Evolutionary conservation across 1,140 invertebrate species (phyloP).

Genomic region (Uloborus diversus): DNA sequence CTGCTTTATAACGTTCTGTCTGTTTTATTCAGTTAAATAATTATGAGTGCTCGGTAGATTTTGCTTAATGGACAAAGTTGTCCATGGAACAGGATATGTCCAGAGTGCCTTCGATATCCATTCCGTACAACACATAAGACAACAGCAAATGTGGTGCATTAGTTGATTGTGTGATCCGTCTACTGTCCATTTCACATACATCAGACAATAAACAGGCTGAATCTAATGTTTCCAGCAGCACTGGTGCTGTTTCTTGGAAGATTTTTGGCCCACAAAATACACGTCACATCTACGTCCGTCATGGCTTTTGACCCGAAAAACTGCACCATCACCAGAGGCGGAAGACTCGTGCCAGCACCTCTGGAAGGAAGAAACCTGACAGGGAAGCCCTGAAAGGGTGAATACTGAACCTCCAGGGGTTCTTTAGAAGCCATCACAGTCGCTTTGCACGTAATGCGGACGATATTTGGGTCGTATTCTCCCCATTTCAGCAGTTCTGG

Average conservation of each 20-base stretch:
- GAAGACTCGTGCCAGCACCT: background rate
- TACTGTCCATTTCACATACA: too few relatives aligned
- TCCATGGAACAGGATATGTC: too few relatives aligned
- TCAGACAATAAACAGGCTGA: constrained; percentile 40
- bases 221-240: constrained; percentile 3
- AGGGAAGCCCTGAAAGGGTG: constrained; percentile 44
- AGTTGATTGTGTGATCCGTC: too few relatives aligned
- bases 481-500: background rate
- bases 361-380: constrained; percentile 9
- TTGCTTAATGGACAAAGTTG: too few relatives aligned
- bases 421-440: background rate
- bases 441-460: constrained; percentile 24
- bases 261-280: constrained; percentile 38
- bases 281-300: constrained; percentile 39
- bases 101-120: too few relatives aligned
- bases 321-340: constrained; percentile 44
- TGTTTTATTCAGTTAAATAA: too few relatives aligned
- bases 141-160: too few relatives aligned
- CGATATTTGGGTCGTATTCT: constrained; percentile 1
- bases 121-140: too few relatives aligned
- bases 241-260: constrained; percentile 5
- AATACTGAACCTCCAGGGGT: constrained; percentile 8
- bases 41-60: too few relatives aligned
- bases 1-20: too few relatives aligned
- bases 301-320: constrained; percentile 14